Conservation (phyloP, 1,140 invertebrate species). For the Drosophila erecta region DNA sequence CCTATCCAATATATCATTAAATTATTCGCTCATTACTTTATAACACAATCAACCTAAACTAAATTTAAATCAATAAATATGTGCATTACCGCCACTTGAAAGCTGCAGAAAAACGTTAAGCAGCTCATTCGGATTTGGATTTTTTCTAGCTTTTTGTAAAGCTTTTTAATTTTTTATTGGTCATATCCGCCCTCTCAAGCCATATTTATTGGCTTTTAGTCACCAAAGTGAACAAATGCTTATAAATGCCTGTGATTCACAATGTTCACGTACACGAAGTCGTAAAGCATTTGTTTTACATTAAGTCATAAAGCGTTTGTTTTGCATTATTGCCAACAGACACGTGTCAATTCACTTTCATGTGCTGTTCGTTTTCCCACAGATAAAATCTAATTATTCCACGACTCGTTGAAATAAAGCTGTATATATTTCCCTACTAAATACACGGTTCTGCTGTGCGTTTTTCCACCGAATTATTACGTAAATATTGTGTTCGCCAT, state of each 20-base stretch:
- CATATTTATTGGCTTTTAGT: slow-evolving; percentile 32
- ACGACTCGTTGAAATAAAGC: slow-evolving; percentile 17
- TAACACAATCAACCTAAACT: not conserved
- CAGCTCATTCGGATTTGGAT: slow-evolving; percentile 8
- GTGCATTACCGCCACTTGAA: not conserved
- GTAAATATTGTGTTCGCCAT: slow-evolving; percentile 44
- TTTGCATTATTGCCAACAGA: slow-evolving; percentile 42
- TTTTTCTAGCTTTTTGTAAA: not conserved
- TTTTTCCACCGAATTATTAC: slow-evolving; percentile 53
- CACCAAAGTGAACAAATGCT: slow-evolving; percentile 28
- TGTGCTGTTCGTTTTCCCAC: slow-evolving; percentile 52
- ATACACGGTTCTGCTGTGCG: slow-evolving; percentile 9
- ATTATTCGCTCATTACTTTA: not conserved
- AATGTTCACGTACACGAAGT: slow-evolving; percentile 12
- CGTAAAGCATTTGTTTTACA: slow-evolving; percentile 36
- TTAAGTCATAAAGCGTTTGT: slow-evolving; percentile 39
- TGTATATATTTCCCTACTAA: slow-evolving; percentile 27
- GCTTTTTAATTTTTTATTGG: not conserved
- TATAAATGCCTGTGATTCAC: slow-evolving; percentile 23
- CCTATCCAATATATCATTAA: too few species aligned
- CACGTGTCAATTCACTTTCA: slow-evolving; percentile 62
- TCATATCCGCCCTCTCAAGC: slow-evolving; percentile 15
- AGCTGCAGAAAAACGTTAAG: slow-evolving; percentile 4
- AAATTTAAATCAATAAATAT: not conserved
- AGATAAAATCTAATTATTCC: slow-evolving; percentile 47